These are phyloP conservation scores for Urophycis tenuis DNA, from an alignment of 2,797 vertebrate species.

Conservation along the genomic window DNA sequence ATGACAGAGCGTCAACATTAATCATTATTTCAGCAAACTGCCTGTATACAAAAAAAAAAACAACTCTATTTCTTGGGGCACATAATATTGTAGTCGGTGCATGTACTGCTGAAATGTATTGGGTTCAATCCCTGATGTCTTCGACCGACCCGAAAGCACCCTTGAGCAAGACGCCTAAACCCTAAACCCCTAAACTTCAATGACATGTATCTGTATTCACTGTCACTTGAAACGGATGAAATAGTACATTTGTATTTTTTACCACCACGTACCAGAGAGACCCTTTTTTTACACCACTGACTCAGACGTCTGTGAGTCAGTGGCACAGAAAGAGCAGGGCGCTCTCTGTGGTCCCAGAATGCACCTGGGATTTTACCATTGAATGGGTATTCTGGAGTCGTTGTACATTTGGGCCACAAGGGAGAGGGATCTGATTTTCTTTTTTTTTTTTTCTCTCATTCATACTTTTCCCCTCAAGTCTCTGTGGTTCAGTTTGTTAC, in stretches of 20 bases:
- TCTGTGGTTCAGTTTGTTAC: not conserved
- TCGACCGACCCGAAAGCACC: not conserved
- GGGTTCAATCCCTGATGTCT: not conserved
- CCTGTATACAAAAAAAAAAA: not conserved
- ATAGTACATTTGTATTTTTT: not conserved
- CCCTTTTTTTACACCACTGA: not conserved
- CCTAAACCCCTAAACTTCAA: not conserved
- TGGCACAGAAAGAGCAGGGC: not conserved
- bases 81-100: not conserved
- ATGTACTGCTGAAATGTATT: not conserved
- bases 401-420: not conserved
- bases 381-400: not conserved
- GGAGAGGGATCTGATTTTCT: not conserved
- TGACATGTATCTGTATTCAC: not conserved
- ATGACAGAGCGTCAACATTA: slow-evolving; percentile 1
- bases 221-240: not conserved
- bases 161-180: not conserved
- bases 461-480: not conserved
- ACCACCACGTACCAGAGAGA: too few relatives aligned
- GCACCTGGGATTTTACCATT: not conserved
- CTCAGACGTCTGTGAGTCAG: not conserved
- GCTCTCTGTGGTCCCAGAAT: slow-evolving; percentile 1
- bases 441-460: not conserved
- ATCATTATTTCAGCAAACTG: not conserved
- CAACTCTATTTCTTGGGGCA: not conserved